Percentiles rank a stretch among this genome's conserved stretches.
Evolutionary conservation across 64 coral and sea anemone genomes (phyloP).

Genomic region (Pachyseris speciosa): DNA sequence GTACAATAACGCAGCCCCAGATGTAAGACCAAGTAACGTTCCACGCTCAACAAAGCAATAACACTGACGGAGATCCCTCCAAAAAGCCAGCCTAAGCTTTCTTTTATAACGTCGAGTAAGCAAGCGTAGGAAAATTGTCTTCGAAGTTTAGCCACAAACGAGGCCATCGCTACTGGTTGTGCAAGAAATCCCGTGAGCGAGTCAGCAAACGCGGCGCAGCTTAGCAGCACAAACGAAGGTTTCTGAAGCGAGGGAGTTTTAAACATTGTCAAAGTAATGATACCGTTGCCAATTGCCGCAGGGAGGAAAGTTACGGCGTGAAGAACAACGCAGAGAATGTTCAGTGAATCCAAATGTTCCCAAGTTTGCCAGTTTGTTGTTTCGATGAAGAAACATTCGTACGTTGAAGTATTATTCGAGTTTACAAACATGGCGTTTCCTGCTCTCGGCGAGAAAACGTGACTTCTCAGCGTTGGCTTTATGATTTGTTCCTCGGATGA

Average conservation of each 20-base stretch:
- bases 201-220: constrained; percentile 4
- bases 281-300: constrained; percentile 10
- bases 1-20: neutral
- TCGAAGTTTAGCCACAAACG: constrained; percentile 1
- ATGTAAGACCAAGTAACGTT: neutral
- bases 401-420: neutral
- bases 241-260: constrained; percentile 14
- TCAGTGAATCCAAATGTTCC: neutral
- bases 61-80: neutral
- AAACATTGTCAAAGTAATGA: neutral
- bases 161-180: constrained; percentile 23
- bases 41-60: constrained; percentile 19
- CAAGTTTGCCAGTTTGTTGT: neutral
- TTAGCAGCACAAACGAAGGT: constrained; percentile 9
- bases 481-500: neutral
- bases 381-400: constrained; percentile 4
- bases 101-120: neutral
- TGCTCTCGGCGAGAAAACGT: neutral
- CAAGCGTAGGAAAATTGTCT: constrained; percentile 1
- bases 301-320: constrained; percentile 6
- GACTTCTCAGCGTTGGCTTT: neutral
- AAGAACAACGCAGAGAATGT: neutral
- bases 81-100: neutral
- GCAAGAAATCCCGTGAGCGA: constrained; percentile 12
- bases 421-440: neutral